These are phyloP conservation scores for Arrhopalites spinosus DNA, from an alignment of 2,888 invertebrate species.

Conservation along the genomic window DNA sequence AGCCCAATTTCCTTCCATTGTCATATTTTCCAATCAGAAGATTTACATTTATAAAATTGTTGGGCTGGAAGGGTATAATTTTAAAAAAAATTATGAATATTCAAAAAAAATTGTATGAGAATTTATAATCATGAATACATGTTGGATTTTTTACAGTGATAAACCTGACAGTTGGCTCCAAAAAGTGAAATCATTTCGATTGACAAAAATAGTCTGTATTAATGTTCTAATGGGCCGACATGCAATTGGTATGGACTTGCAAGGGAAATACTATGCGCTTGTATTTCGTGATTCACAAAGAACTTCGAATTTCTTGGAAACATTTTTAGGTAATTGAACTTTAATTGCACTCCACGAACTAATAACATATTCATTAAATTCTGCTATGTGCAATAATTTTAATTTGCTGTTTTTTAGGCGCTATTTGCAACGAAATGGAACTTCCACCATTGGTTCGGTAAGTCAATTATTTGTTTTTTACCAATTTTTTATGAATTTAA, in stretches of 20 bases:
- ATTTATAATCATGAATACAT: too few relatives aligned
- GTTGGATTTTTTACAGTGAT: conserved; percentile 41
- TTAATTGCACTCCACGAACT: too few relatives aligned
- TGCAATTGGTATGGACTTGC: conserved; percentile 53
- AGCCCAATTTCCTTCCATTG: conserved; percentile 44
- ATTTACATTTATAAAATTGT: conserved; percentile 54
- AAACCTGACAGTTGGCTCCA: conserved; percentile 54
- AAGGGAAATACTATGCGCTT: conserved; percentile 53
- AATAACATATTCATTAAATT: too few relatives aligned
- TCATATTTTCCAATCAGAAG: conserved; percentile 52
- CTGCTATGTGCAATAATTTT: too few relatives aligned
- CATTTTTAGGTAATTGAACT: conserved; percentile 52
- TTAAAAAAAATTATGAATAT: too few relatives aligned
- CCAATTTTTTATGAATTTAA: too few relatives aligned
- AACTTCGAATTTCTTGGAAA: conserved; percentile 52
- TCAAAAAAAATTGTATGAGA: too few relatives aligned
- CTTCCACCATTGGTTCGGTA: conserved; percentile 53
- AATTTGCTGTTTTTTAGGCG: conserved; percentile 40
- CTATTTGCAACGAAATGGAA: conserved; percentile 48
- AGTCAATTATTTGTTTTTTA: too few relatives aligned
- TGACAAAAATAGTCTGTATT: conserved; percentile 47
- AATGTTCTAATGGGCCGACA: conserved; percentile 55
- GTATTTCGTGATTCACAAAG: conserved; percentile 53
- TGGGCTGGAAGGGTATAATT: conserved; percentile 51
- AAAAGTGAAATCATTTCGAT: conserved; percentile 45